Evolutionary conservation across 1,140 invertebrate genomes (phyloP).

Genomic region (Pristionchus pacificus): DNA sequence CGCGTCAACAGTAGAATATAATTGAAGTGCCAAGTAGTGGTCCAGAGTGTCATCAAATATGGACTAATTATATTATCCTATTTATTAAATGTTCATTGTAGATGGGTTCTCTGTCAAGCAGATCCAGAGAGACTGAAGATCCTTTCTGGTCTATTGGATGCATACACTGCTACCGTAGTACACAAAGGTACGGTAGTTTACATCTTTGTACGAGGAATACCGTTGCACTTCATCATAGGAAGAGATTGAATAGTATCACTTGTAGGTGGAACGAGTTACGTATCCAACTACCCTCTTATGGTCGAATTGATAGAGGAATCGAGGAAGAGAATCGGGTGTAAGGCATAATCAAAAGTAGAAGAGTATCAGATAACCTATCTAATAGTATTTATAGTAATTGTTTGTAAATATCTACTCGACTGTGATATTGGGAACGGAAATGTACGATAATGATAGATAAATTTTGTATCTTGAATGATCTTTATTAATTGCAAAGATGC

Average conservation of each 20-base stretch:
- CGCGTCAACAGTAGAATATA: too few relatives aligned
- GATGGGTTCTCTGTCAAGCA: not conserved
- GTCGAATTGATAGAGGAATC: not conserved
- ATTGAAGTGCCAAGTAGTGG: too few relatives aligned
- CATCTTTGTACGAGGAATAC: not conserved
- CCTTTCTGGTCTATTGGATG: not conserved
- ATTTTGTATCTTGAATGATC: too few relatives aligned
- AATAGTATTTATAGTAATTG: too few relatives aligned
- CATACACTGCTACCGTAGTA: not conserved
- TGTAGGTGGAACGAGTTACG: not conserved
- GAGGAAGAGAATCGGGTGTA: not conserved
- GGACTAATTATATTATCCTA: not conserved
- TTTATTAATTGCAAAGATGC: too few relatives aligned
- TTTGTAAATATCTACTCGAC: too few relatives aligned
- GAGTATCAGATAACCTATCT: too few relatives aligned
- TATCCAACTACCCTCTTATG: not conserved
- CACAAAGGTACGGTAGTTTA: not conserved
- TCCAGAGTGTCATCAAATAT: too few relatives aligned
- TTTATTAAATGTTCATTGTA: not conserved
- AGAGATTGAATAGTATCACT: not conserved
- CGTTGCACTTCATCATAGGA: not conserved
- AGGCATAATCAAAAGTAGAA: too few relatives aligned
- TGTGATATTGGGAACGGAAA: too few relatives aligned
- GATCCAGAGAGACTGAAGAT: not conserved
- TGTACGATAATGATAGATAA: too few relatives aligned